Evolutionary conservation across 2,797 vertebrate genomes (phyloP), one percentile per base, ranked within the genome.

Genomic region (Schizopygopsis pylzovi): DNA sequence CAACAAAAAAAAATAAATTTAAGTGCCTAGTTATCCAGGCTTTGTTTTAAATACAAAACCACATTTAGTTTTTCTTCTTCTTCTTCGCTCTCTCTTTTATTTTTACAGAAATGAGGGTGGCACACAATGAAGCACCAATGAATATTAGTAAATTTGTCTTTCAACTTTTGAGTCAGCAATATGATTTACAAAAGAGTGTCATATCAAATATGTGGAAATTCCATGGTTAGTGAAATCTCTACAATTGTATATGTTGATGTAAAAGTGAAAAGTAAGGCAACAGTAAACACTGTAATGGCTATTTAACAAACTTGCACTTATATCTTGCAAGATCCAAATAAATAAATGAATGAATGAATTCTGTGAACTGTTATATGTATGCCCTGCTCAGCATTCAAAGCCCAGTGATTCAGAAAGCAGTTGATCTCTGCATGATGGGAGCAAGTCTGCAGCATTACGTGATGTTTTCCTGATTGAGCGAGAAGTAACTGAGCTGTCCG

Each of bases 401-500:
- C 20, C 33, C 20, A 15, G 33, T 39, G 49, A 56, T n/a, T 83
- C 15, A 1, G 8, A 41, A 79, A 28, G 25, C 59, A 47, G 41
- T 9, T 33, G 25, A 76, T 75, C 25, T 76, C 43, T 77, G 13
- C 9, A 3, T 25, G 59, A 76, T 77, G 82, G 37, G 20, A 67
- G 45, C 37, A 39, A 20, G 47, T 33, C 70, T 82, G 4, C 18
- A 83, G n/a, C 22, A 61, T 72, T 33, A 33, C 33, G 70, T 49
- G 76, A 61, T 79, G 39, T 47, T 61, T 61, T 65, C 56, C 45
- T 39, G 18, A 72, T 41, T 56, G 80, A 39, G 39, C 59, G 15
- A 49, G 25, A 45, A 67, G 33, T 47, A 47, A 84, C 15, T 77
- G 82, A 84, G 73, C 73, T 56, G 61, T 84, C 82, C 45, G 7